Base-by-base conservation (phyloP, 2,113 vertebrate species). In the Pollachius pollachius region DNA sequence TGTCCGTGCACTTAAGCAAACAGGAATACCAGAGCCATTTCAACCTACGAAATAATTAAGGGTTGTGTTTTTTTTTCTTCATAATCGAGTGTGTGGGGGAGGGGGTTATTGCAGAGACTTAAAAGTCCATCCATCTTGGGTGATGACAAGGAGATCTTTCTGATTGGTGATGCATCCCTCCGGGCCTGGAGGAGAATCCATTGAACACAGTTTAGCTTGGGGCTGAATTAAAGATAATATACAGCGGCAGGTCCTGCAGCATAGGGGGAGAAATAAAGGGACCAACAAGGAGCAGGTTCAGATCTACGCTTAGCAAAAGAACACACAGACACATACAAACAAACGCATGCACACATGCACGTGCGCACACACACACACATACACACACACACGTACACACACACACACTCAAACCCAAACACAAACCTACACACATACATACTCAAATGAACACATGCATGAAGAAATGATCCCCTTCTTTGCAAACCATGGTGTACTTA, bases 171-270 rank as follows among this genome's bases (percentile, higher is more conserved):
- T 71, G 66, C 62, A 78, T 80, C 65, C 73, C 73, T 7, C 41
- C 41, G 11, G 41, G 9, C 75, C 67, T 71, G 34, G 57, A 57
- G 68, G 64, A 56, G 73, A 82, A 78, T 84, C 81, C 52, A 82
- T 84, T 58, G 23, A 62, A 78, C 69, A 27, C 23, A 70, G 71
- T 78, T 82, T 78, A 65, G 65, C 67, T 71, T n/a, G 0, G 4
- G 61, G 71, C 59, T 74, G 72, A 78, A 77, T 64, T 78, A 74
- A 76, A 65, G 65, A 67, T 67, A 78, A 68, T 81, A 67, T 67
- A 75, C 57, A 18, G 17, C 57, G 5, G 2, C 57, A 59, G 17
- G 30, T 34, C 30, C 30, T 34, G 30, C 30, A 5, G 30, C 4
- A 59, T 9, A 54, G 52, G 52, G 52, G 52, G 52, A 2, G 52